A percentile compares a stretch with the other conserved stretches of the same genome.
phyloP scores from a whole-genome alignment of 2,888 invertebrate genomes.

The Andrena dorsata region DNA sequence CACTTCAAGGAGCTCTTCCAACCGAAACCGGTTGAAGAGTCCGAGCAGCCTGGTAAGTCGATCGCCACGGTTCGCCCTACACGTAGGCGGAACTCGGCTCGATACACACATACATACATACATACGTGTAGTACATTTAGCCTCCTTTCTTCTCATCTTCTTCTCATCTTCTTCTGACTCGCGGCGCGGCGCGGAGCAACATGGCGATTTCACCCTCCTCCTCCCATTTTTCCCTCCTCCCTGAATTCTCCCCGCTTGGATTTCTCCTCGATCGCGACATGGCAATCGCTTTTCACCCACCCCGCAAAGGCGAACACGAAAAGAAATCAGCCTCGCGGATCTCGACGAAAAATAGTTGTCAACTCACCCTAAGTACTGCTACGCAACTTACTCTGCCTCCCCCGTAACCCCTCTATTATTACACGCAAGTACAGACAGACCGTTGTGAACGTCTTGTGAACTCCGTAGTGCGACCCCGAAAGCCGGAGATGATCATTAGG shows the following conservation, averaged over 20 bases:
- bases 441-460: conserved; percentile 74
- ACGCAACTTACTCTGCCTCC: background rate
- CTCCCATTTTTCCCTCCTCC: too few species aligned
- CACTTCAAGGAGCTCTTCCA: conserved; percentile 97
- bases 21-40: conserved; percentile 94
- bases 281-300: too few species aligned
- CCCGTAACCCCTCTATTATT: conserved; percentile 39
- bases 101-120: conserved; percentile 27
- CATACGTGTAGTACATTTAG: background rate
- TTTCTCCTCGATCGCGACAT: too few species aligned
- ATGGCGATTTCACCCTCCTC: background rate
- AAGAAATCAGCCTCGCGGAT: too few species aligned
- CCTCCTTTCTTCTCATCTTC: too few species aligned
- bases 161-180: too few species aligned
- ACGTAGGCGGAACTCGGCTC: conserved; percentile 51
- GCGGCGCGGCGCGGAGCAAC: too few species aligned
- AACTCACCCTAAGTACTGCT: too few species aligned
- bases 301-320: too few species aligned
- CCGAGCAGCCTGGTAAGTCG: conserved; percentile 88
- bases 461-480: conserved; percentile 88
- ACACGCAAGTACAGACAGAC: conserved; percentile 59
- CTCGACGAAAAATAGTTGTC: too few species aligned
- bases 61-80: conserved; percentile 45
- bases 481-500: conserved; percentile 95
- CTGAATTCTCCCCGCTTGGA: too few species aligned